Conservation (phyloP, 2,113 vertebrate genomes). For the Atractosteus spatula region DNA sequence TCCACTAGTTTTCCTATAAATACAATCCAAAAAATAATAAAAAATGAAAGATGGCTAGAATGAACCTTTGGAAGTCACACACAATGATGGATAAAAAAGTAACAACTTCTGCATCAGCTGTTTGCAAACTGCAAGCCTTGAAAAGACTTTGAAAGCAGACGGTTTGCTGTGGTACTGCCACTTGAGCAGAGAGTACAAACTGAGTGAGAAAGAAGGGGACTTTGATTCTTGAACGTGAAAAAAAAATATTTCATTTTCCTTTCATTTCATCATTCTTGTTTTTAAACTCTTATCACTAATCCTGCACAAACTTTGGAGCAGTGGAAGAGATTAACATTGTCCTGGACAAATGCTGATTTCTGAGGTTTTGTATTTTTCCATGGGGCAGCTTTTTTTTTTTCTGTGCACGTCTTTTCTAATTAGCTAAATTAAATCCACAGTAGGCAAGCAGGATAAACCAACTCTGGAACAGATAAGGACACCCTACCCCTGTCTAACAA, state of each 20-base stretch:
- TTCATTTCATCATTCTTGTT: no score
- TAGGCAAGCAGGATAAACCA: constrained; percentile 57
- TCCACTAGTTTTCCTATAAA: no score
- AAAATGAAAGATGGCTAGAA: neutral
- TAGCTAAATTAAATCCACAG: constrained; percentile 72
- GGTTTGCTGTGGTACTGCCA: no score
- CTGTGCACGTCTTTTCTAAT: constrained; percentile 62
- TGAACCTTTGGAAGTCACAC: neutral
- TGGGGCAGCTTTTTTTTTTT: constrained; percentile 33
- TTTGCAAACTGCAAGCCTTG: neutral
- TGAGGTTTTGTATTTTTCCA: constrained; percentile 27
- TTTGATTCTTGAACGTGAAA: no score
- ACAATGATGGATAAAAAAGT: neutral
- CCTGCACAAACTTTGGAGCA: neutral
- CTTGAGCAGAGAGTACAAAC: no score
- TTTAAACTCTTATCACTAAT: neutral
- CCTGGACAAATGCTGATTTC: constrained; percentile 29
- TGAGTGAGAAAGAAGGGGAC: no score
- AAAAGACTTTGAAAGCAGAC: neutral
- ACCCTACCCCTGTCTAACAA: constrained; percentile 59
- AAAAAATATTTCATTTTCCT: no score
- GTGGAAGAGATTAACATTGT: constrained; percentile 17
- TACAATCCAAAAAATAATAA: neutral
- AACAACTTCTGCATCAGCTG: neutral
- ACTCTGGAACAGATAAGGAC: constrained; percentile 58